Percentiles rank a stretch among this genome's conserved stretches.
These are phyloP conservation scores for Pemphigus obesinymphae DNA, from an alignment of 1,140 invertebrate species.

Conservation along the genomic window DNA sequence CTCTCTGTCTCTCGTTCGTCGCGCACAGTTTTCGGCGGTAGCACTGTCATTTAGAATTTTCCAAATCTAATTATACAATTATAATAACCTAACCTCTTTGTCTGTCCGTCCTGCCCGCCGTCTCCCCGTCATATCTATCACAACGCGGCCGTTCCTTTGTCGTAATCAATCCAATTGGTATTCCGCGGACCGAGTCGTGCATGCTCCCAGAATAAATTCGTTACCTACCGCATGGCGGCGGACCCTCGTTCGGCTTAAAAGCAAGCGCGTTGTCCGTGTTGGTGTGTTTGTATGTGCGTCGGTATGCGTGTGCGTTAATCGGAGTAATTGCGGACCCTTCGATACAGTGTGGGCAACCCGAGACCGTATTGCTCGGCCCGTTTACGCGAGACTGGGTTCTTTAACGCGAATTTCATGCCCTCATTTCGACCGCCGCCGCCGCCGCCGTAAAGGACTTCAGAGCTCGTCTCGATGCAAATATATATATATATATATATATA, in stretches of 20 bases:
- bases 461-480: not conserved
- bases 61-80: not conserved
- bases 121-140: not conserved
- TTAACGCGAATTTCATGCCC: conserved; percentile 1
- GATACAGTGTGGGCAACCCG: not conserved
- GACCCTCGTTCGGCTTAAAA: not conserved
- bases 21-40: not conserved
- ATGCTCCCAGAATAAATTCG: not conserved
- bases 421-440: not conserved
- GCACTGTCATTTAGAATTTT: not conserved
- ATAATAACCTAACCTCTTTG: not conserved
- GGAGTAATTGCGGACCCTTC: not conserved
- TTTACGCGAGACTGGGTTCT: not conserved
- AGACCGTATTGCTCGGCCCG: not conserved
- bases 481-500: no score
- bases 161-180: conserved; percentile 25
- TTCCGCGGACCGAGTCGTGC: not conserved
- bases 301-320: not conserved
- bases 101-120: not conserved
- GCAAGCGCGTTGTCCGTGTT: not conserved
- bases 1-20: no score
- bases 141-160: not conserved
- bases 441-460: not conserved
- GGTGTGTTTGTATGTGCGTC: not conserved
- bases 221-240: not conserved